Evolutionary conservation across 2,797 vertebrate species (phyloP), one percentile per base, ranked within the genome.

Genomic region (Characodon lateralis): DNA sequence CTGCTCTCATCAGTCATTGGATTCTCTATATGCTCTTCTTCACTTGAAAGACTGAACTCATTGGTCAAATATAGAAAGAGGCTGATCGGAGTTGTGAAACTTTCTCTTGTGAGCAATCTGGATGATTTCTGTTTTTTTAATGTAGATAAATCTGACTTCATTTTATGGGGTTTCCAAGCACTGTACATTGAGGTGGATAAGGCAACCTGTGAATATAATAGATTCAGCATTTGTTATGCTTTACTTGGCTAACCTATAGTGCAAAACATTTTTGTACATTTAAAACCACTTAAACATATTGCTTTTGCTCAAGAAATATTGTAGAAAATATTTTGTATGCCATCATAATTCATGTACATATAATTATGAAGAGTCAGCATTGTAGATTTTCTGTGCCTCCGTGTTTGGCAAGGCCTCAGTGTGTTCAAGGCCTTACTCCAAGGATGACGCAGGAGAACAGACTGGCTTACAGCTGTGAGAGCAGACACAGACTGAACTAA

Each of bases 371-470:
- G 53, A 22, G 53, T 55, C 20, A 7, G 1, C 4, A 48, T 48
- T 12, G 4, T 8, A 53, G 24, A 58, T 59, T 28, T 41, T 22
- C 31, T 10, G 2, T 46, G 58, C 53, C 58, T 55, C 76, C 6
- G 12, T 51, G 20, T 61, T 71, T 39, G 20, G 35, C 16, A 4
- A 7, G 24, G n/a, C 31, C 50, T 1, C 55, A 16, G n/a, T 18
- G 43, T 70, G 59, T 68, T 50, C 4, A 13, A 59, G 63, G 61
- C 71, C 66, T 53, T 5, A 6, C 69, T 56, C 35, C 41, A 39
- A 55, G 35, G 53, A 76, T 77, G 83, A 82, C 9, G 39, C 77
- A 75, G 28, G 10, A 28, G 20, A 53, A 56, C 81, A 83, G 74
- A 70, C 73, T 61, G 78, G 28, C 48, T 16, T 26, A 22, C 41